Percentiles rank a stretch among this genome's conserved stretches.
Conservation (phyloP, 1,140 invertebrate genomes). For the Drosophila auraria region DNA sequence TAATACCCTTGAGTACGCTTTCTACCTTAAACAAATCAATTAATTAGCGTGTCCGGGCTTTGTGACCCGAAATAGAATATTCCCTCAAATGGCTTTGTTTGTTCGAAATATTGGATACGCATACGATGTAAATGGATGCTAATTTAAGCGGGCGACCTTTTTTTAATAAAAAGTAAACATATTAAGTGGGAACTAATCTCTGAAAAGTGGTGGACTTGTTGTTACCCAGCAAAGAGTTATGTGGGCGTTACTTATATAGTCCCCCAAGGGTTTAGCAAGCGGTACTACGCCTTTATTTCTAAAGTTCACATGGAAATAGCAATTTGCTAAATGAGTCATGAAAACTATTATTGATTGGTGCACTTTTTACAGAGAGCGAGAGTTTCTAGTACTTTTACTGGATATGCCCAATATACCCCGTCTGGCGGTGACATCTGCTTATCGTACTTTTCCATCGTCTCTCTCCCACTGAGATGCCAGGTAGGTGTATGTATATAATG, state of each 20-base stretch:
- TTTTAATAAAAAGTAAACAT: not conserved
- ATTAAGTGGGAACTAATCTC: not conserved
- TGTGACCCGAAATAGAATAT: slow-evolving; percentile 11
- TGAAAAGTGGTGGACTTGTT: not conserved
- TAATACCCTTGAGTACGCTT: not conserved
- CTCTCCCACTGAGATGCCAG: slow-evolving; percentile 13
- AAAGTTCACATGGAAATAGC: not conserved
- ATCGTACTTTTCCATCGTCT: slow-evolving; percentile 9
- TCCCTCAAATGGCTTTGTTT: slow-evolving; percentile 3
- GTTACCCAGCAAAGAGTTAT: not conserved
- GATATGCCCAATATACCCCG: not conserved
- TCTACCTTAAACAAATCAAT: slow-evolving; percentile 4
- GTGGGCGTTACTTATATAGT: too few relatives aligned
- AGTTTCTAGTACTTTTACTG: not conserved
- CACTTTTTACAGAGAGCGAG: not conserved
- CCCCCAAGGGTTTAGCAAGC: too few relatives aligned
- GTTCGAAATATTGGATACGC: not conserved
- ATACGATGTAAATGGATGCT: slow-evolving; percentile 16
- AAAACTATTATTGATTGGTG: not conserved
- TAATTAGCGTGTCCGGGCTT: slow-evolving; percentile 9
- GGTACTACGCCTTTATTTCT: too few relatives aligned
- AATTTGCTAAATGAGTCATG: not conserved
- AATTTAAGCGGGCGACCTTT: slow-evolving; percentile 3
- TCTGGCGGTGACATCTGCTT: not conserved
- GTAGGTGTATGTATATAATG: slow-evolving; percentile 8